Evolutionary conservation across 2,888 invertebrate species (phyloP).

Genomic region (Scrobipalpa costella): DNA sequence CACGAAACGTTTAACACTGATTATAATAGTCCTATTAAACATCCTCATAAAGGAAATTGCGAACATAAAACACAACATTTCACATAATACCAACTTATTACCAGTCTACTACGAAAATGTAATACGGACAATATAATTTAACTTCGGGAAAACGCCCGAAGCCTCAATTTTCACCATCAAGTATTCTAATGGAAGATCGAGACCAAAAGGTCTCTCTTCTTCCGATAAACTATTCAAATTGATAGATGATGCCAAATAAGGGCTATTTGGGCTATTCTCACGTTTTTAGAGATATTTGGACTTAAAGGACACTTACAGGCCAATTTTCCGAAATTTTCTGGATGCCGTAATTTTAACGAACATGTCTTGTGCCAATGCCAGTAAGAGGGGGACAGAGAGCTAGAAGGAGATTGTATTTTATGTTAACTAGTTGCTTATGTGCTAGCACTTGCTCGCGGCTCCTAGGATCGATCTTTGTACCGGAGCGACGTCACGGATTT

Average conservation of each 20-base stretch:
- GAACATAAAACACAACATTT: not conserved
- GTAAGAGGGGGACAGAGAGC: no score
- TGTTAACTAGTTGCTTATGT: conserved; percentile 13
- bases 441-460: not conserved
- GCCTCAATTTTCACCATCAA: conserved; percentile 6
- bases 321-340: no score
- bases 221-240: conserved; percentile 8
- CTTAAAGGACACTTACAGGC: no score
- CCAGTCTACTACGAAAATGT: not conserved
- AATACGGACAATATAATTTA: not conserved
- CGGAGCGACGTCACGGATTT: conserved; percentile 44
- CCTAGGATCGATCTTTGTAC: conserved; percentile 45
- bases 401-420: not conserved
- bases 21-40: conserved; percentile 9
- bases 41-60: not conserved
- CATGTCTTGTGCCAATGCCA: conserved; percentile 5
- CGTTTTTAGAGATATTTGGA: no score
- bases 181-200: not conserved
- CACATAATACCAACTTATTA: conserved; percentile 1
- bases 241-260: not conserved
- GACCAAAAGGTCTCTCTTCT: not conserved
- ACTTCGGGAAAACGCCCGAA: not conserved
- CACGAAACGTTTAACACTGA: not conserved
- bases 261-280: not conserved
- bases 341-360: not conserved